These are phyloP conservation scores for Rhogogaster chlorosoma DNA, from an alignment of 2,888 invertebrate genomes.

Conservation along the genomic window DNA sequence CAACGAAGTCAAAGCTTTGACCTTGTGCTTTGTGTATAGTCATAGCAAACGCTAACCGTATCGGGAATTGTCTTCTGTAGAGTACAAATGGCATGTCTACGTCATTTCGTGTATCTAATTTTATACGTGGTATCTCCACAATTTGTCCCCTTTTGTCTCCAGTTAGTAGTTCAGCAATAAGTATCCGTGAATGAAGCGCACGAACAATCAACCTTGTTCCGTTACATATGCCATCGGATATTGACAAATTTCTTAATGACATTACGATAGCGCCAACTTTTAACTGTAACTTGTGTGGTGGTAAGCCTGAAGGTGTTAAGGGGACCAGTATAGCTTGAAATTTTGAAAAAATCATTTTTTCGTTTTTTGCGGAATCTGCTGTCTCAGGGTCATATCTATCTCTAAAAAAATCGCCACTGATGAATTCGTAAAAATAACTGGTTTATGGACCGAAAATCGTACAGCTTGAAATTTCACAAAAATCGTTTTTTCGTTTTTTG, in stretches of 20 bases:
- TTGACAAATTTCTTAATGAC: constrained; percentile 60
- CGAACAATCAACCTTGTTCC: constrained; percentile 48
- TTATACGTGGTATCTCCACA: neutral
- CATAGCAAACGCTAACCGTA: constrained; percentile 2
- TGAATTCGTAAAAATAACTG: too few relatives aligned
- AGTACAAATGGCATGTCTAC: neutral
- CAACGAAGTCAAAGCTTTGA: neutral
- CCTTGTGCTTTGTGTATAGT: neutral
- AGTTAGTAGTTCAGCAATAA: neutral
- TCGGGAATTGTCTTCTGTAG: neutral
- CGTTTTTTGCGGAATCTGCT: too few relatives aligned
- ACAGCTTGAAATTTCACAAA: too few relatives aligned
- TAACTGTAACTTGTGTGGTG: constrained; percentile 60
- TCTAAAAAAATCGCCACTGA: too few relatives aligned
- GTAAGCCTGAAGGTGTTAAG: constrained; percentile 55
- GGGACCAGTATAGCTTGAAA: too few relatives aligned
- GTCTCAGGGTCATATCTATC: too few relatives aligned
- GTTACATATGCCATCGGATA: constrained; percentile 59
- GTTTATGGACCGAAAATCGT: too few relatives aligned
- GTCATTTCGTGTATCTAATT: neutral
- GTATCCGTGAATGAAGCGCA: neutral
- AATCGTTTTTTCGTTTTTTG: too few relatives aligned
- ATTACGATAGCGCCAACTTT: constrained; percentile 61
- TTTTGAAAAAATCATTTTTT: too few relatives aligned
- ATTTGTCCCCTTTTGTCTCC: neutral